Percentiles rank a stretch among this genome's conserved stretches.
phyloP scores from a whole-genome alignment of 2,113 vertebrate genomes.

The Asarcornis scutulata region DNA sequence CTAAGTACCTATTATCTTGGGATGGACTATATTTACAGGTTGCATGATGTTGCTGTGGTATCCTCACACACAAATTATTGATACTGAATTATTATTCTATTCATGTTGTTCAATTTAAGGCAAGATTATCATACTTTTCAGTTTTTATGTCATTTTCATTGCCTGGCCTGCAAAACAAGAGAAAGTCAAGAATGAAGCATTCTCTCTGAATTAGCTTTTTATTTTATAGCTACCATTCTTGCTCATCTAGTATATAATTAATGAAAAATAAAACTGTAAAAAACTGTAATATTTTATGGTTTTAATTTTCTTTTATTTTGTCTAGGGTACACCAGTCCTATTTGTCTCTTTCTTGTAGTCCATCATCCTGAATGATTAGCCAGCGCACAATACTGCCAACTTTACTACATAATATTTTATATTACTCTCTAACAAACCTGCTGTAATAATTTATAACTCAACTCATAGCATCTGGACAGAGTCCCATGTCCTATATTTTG shows the following conservation, averaged over 20 bases:
- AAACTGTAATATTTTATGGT: not conserved
- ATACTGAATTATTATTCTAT: not conserved
- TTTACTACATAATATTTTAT: not conserved
- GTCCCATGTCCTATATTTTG: not conserved
- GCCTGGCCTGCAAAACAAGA: not conserved
- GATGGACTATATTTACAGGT: not conserved
- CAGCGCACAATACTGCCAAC: not conserved
- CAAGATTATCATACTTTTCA: not conserved
- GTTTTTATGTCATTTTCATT: not conserved
- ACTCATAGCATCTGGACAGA: not conserved
- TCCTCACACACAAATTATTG: not conserved
- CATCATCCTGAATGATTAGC: not conserved
- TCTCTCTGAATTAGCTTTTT: not conserved
- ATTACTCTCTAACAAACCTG: not conserved
- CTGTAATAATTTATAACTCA: not conserved
- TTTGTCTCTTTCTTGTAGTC: not conserved
- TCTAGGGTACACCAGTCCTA: not conserved
- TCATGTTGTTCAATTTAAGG: not conserved
- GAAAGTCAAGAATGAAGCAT: not conserved
- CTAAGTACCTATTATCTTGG: not conserved
- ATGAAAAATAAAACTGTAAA: not conserved
- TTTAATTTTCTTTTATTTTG: slow-evolving; percentile 1
- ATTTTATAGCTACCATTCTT: not conserved
- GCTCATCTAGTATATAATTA: not conserved
- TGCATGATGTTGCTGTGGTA: not conserved